Evolutionary conservation across 2,888 invertebrate genomes (phyloP).

Genomic region (Merodon equestris): DNA sequence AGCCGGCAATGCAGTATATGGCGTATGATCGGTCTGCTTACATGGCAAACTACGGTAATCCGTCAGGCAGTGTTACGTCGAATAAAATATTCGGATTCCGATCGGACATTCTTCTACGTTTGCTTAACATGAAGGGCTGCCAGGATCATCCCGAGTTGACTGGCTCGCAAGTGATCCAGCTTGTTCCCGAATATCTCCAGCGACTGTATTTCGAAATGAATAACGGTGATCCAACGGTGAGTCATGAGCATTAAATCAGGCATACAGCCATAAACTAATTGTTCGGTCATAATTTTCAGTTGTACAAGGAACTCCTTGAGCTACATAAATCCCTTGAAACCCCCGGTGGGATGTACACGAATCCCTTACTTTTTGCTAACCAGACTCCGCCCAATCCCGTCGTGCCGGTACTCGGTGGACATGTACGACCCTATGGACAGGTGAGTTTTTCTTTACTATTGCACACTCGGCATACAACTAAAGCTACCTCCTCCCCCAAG

Average conservation of each 20-base stretch:
- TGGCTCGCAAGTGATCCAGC: conserved; percentile 82
- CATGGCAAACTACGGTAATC: conserved; percentile 74
- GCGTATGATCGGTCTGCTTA: conserved; percentile 76
- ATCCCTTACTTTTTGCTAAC: conserved; percentile 76
- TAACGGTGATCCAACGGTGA: conserved; percentile 76
- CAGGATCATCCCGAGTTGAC: conserved; percentile 84
- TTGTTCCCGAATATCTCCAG: conserved; percentile 81
- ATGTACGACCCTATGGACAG: conserved; percentile 33
- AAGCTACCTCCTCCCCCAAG: conserved; percentile 15
- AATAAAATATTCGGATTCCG: conserved; percentile 79
- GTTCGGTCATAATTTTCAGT: conserved; percentile 62
- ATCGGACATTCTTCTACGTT: conserved; percentile 77
- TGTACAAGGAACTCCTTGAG: conserved; percentile 77
- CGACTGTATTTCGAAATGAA: conserved; percentile 82
- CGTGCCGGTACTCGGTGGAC: conserved; percentile 16
- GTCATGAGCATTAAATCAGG: not conserved
- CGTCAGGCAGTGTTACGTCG: conserved; percentile 78
- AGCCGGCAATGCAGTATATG: conserved; percentile 75
- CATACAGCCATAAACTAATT: not conserved
- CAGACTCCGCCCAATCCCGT: conserved; percentile 74
- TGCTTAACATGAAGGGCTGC: conserved; percentile 80
- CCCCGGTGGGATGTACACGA: conserved; percentile 77
- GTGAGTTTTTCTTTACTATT: conserved; percentile 4
- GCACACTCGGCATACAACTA: not conserved
- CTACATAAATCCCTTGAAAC: conserved; percentile 75